Conservation (phyloP, 2,888 invertebrate species). For the Phymatocera aterrima region DNA sequence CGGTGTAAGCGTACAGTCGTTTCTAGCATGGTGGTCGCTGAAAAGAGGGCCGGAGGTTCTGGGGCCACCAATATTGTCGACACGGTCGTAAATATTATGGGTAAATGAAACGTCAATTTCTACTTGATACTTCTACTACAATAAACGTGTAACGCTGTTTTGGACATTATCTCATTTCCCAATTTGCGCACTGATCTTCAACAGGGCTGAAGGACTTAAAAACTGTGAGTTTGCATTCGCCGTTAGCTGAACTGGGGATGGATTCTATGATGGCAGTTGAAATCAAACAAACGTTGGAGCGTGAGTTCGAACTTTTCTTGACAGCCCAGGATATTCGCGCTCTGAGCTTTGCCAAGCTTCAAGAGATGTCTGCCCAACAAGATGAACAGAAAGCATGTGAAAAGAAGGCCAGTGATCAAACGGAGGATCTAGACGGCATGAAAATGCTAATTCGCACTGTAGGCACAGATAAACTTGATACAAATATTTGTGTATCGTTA, state of each 20-base stretch:
- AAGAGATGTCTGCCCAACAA: conserved; percentile 60
- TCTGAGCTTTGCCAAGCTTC: conserved; percentile 84
- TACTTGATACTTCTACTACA: neutral
- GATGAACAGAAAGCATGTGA: conserved; percentile 67
- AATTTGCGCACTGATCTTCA: conserved; percentile 64
- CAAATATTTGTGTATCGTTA: conserved; percentile 59
- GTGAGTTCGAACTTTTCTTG: conserved; percentile 91
- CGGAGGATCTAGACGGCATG: conserved; percentile 57
- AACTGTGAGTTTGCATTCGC: conserved; percentile 82
- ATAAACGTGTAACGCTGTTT: no score
- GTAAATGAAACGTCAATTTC: conserved; percentile 54
- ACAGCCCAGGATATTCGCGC: conserved; percentile 90
- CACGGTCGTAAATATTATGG: conserved; percentile 80
- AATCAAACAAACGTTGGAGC: conserved; percentile 93
- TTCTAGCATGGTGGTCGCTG: conserved; percentile 94
- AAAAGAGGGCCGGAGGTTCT: conserved; percentile 82
- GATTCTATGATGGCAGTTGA: conserved; percentile 98
- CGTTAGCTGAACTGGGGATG: conserved; percentile 94
- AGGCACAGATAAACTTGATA: conserved; percentile 48
- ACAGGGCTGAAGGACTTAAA: conserved; percentile 76
- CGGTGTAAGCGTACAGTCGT: conserved; percentile 78
- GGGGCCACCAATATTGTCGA: conserved; percentile 84
- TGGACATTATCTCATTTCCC: neutral
- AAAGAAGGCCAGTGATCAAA: conserved; percentile 50
- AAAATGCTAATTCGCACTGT: conserved; percentile 56